Conservation (phyloP, 2,888 invertebrate genomes). For the Callosobruchus maculatus region DNA sequence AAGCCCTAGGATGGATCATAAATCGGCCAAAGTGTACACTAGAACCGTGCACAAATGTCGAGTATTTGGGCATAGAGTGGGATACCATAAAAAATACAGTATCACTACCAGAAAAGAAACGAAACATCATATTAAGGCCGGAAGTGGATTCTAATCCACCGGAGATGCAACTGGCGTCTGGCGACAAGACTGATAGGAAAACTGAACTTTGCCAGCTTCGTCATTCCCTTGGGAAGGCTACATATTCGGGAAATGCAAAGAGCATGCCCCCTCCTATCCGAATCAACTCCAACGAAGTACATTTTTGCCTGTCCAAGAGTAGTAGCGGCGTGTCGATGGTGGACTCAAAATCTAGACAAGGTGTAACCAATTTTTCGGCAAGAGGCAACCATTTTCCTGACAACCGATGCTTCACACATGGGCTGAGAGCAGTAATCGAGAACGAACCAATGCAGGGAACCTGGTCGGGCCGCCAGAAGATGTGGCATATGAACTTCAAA, state of each 20-base stretch:
- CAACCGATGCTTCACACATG: slow-evolving; percentile 10
- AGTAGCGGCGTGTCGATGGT: too few relatives aligned
- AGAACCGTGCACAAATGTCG: background rate
- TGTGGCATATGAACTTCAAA: slow-evolving; percentile 15
- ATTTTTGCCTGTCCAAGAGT: slow-evolving; percentile 2
- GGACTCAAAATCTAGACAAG: background rate
- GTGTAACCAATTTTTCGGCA: slow-evolving; percentile 5
- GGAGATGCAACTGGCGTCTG: slow-evolving; percentile 2
- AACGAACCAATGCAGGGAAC: background rate
- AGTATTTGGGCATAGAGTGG: slow-evolving; percentile 7
- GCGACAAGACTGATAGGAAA: slow-evolving; percentile 1
- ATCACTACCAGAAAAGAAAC: slow-evolving; percentile 5
- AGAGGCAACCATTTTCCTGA: slow-evolving; percentile 8
- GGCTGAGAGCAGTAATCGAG: slow-evolving; percentile 7
- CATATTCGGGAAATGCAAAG: background rate
- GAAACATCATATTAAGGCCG: slow-evolving; percentile 1
- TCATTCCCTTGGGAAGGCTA: too few relatives aligned
- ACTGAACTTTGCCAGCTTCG: too few relatives aligned
- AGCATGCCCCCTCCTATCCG: slow-evolving; percentile 3
- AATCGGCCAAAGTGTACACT: background rate
- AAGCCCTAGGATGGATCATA: slow-evolving; percentile 2
- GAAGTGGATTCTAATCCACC: background rate
- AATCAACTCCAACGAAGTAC: slow-evolving; percentile 2
- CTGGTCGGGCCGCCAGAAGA: slow-evolving; percentile 1
- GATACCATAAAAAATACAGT: background rate